These are phyloP conservation scores for Xenopus laevis DNA, from an alignment of 2,113 vertebrate species.

Conservation along the genomic window DNA sequence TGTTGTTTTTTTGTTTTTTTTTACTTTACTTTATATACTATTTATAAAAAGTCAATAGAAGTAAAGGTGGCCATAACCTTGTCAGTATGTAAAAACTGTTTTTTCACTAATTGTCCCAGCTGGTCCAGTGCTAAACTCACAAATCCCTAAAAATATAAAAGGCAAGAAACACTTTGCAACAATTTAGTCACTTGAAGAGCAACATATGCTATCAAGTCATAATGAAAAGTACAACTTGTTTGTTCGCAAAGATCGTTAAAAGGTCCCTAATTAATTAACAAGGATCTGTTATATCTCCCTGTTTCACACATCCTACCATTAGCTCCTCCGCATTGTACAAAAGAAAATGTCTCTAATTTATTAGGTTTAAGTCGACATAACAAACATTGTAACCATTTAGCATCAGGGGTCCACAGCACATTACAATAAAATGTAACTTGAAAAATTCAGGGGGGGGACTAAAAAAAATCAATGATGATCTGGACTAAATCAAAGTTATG, in stretches of 20 bases:
- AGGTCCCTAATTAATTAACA: conserved; percentile 44
- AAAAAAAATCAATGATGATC: no score
- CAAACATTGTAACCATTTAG: neutral
- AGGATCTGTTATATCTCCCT: conserved; percentile 35
- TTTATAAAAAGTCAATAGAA: neutral
- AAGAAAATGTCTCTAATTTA: conserved; percentile 5
- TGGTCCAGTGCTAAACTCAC: conserved; percentile 21
- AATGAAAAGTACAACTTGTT: conserved; percentile 46
- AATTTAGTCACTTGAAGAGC: no score
- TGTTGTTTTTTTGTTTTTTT: neutral
- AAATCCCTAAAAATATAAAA: conserved; percentile 27
- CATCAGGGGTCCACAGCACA: no score
- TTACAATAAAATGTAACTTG: no score
- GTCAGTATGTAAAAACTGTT: conserved; percentile 28
- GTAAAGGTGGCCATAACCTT: conserved; percentile 29
- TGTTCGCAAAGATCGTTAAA: conserved; percentile 42
- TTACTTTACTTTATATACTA: neutral
- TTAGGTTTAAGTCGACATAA: conserved; percentile 12
- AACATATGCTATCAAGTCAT: conserved; percentile 41
- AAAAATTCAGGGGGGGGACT: no score
- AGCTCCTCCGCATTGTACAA: conserved; percentile 22
- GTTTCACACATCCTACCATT: conserved; percentile 35
- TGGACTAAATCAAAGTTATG: no score
- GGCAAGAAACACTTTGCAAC: conserved; percentile 7
- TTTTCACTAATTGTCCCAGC: conserved; percentile 31